Conservation (phyloP, 2,888 invertebrate genomes). For the Cephonodes hylas region DNA sequence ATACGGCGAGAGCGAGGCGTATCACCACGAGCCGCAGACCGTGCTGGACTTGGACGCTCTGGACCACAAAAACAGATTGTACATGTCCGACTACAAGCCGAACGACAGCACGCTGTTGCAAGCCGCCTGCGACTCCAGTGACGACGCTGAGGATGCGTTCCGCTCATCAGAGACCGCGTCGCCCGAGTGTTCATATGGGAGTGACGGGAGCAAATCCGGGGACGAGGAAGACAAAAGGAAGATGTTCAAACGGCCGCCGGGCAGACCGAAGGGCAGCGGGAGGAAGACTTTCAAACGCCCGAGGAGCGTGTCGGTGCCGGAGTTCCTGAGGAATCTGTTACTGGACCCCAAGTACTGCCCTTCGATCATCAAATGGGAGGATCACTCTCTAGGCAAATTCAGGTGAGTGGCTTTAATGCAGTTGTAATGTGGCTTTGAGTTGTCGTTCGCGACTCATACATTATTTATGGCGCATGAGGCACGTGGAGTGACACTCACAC, state of each 20-base stretch:
- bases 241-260: constrained; percentile 76
- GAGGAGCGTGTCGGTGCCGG: constrained; percentile 85
- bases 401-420: constrained; percentile 60
- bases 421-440: not conserved
- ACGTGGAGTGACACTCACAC: not conserved
- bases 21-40: constrained; percentile 52
- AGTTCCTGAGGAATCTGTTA: constrained; percentile 91
- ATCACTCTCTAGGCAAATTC: constrained; percentile 91
- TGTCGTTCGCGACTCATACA: not conserved
- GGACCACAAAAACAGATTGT: constrained; percentile 57
- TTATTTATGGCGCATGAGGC: constrained; percentile 3
- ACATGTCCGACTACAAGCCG: constrained; percentile 61
- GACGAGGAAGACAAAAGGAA: constrained; percentile 74
- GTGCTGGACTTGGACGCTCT: constrained; percentile 65
- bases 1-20: constrained; percentile 59
- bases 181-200: constrained; percentile 64
- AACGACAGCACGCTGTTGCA: constrained; percentile 51
- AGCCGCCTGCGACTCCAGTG: constrained; percentile 63
- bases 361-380: constrained; percentile 93
- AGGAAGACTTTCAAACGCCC: constrained; percentile 69
- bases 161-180: constrained; percentile 64
- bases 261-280: constrained; percentile 78
- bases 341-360: constrained; percentile 89
- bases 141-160: constrained; percentile 66
- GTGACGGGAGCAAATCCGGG: constrained; percentile 69